These are phyloP conservation scores for Antedon mediterranea DNA, from an alignment of 53 echinoderm and acorn worm genomes.

Conservation along the genomic window DNA sequence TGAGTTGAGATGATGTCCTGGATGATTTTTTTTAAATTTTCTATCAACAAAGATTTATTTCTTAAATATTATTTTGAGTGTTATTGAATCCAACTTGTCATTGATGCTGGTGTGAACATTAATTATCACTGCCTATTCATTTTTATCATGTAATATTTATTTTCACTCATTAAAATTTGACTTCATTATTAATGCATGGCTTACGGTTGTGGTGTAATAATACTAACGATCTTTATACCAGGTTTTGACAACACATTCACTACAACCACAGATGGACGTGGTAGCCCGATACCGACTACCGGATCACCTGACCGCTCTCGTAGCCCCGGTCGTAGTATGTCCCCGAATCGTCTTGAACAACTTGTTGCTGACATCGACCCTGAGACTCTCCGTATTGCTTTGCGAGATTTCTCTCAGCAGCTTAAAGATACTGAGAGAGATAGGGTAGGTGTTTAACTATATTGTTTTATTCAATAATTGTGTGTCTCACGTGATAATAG, in stretches of 20 bases:
- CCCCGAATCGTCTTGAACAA: conserved; percentile 76
- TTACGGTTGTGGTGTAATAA: neutral
- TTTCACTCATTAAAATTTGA: neutral
- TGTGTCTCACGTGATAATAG: no score
- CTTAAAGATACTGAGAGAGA: conserved; percentile 81
- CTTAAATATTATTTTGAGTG: no score
- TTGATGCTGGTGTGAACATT: neutral
- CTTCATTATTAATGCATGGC: neutral
- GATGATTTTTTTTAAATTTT: no score
- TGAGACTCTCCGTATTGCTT: conserved; percentile 82
- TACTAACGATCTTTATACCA: conserved; percentile 5
- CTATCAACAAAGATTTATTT: no score
- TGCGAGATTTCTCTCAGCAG: conserved; percentile 78
- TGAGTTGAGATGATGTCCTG: no score
- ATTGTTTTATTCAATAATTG: no score
- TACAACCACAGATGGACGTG: conserved; percentile 84
- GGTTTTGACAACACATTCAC: conserved; percentile 92
- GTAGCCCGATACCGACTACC: conserved; percentile 72
- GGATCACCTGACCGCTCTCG: conserved; percentile 79
- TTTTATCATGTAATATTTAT: no score
- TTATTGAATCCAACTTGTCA: neutral
- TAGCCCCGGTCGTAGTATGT: conserved; percentile 59
- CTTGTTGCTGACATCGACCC: conserved; percentile 89
- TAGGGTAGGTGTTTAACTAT: conserved; percentile 31
- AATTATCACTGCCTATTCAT: neutral